Percentiles rank a stretch among this genome's conserved stretches.
Conservation (phyloP, 2,888 invertebrate genomes). For the Drosophila acutilabella region DNA sequence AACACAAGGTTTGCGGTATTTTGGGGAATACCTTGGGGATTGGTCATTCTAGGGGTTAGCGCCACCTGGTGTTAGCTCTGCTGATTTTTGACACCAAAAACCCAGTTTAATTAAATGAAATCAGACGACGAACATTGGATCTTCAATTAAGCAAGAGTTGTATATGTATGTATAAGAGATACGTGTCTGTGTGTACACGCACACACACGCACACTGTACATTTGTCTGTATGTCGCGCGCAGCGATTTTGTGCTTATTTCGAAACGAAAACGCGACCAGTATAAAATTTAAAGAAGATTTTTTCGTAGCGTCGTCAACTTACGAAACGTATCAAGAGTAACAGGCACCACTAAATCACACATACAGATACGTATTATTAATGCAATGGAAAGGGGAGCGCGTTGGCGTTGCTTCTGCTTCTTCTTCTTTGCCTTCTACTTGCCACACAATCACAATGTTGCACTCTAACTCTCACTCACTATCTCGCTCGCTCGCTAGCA, state of each 20-base stretch:
- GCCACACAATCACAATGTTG: constrained; percentile 66
- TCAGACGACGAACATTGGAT: constrained; percentile 39
- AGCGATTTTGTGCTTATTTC: constrained; percentile 53
- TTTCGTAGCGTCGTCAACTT: constrained; percentile 46
- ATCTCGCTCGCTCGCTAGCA: constrained; percentile 56
- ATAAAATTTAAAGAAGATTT: constrained; percentile 53
- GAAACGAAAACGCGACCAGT: constrained; percentile 49
- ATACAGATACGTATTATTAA: constrained; percentile 14
- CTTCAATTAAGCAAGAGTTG: constrained; percentile 58
- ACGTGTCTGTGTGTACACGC: constrained; percentile 13
- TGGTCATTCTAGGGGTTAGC: constrained; percentile 55
- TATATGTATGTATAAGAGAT: constrained; percentile 9
- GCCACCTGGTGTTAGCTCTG: constrained; percentile 47
- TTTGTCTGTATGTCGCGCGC: constrained; percentile 21
- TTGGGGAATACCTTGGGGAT: constrained; percentile 73
- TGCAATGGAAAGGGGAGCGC: constrained; percentile 56
- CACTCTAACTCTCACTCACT: constrained; percentile 63
- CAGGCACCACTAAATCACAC: constrained; percentile 41
- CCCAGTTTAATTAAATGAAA: constrained; percentile 32
- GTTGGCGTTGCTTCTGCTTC: constrained; percentile 52
- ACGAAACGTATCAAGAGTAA: constrained; percentile 58
- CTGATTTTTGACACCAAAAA: constrained; percentile 47
- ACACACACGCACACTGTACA: too few relatives aligned
- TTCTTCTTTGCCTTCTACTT: constrained; percentile 40
- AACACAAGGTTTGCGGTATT: constrained; percentile 38